These are phyloP conservation scores for Gymnodraco acuticeps DNA, from an alignment of 2,797 vertebrate genomes.

Conservation along the genomic window DNA sequence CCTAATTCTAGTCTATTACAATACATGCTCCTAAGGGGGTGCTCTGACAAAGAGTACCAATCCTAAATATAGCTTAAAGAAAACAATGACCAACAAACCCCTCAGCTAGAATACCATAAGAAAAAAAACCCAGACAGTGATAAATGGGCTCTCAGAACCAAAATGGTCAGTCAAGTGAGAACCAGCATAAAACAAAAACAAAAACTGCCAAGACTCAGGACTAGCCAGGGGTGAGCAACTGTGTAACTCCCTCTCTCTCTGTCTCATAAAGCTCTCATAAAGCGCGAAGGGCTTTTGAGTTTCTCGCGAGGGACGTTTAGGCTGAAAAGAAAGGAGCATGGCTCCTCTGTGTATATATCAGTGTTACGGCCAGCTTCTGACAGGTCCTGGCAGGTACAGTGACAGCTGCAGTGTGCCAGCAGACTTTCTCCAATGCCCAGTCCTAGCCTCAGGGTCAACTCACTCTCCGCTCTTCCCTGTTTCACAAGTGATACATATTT, in stretches of 20 bases:
- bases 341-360: conserved; percentile 69
- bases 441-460: conserved; percentile 53
- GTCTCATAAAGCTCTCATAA: conserved; percentile 75
- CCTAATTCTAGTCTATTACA: conserved; percentile 7
- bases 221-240: conserved; percentile 58
- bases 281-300: conserved; percentile 68
- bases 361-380: conserved; percentile 75
- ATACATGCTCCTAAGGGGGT: conserved; percentile 2
- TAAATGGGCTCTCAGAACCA: conserved; percentile 71
- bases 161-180: conserved; percentile 56
- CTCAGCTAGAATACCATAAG: conserved; percentile 23
- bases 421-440: conserved; percentile 62
- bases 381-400: conserved; percentile 77
- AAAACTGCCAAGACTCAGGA: conserved; percentile 57
- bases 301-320: conserved; percentile 65
- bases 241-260: conserved; percentile 52
- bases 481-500: conserved; percentile 25
- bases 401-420: conserved; percentile 73
- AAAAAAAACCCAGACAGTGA: conserved; percentile 55
- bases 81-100: conserved; percentile 29
- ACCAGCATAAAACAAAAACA: conserved; percentile 31
- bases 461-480: conserved; percentile 33
- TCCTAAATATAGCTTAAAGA: conserved; percentile 37
- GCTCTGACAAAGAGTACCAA: conserved; percentile 14
- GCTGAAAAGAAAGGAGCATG: conserved; percentile 78